A percentile compares a stretch with the other conserved stretches of the same genome.
These are phyloP conservation scores for Ictidomys tridecemlineatus DNA, from an alignment of 2,113 vertebrate genomes.

Conservation along the genomic window DNA sequence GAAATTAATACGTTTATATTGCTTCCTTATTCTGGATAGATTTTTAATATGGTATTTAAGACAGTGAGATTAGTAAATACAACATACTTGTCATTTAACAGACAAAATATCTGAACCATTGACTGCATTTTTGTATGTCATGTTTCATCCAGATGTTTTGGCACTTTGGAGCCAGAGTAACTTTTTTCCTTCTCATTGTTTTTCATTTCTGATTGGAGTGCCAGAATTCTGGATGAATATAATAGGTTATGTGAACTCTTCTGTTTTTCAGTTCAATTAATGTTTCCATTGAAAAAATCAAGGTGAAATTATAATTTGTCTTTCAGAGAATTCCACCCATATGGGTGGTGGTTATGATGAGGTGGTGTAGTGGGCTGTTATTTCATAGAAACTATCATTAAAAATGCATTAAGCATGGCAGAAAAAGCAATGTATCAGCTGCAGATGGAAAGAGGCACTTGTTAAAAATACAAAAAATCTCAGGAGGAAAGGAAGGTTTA, in stretches of 20 bases:
- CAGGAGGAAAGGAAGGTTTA: background rate
- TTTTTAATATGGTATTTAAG: conserved; percentile 20
- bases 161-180: background rate
- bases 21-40: background rate
- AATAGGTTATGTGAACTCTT: conserved; percentile 55
- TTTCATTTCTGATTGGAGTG: conserved; percentile 61
- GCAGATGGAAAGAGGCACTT: conserved; percentile 9
- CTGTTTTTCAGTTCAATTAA: conserved; percentile 49
- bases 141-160: conserved; percentile 60
- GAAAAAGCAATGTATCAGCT: background rate
- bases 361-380: background rate
- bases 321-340: background rate
- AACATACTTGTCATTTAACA: conserved; percentile 8
- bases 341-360: background rate
- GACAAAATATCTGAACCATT: conserved; percentile 20
- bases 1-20: conserved; percentile 21
- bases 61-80: background rate
- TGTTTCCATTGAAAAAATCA: conserved; percentile 52
- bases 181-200: background rate
- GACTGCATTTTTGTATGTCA: conserved; percentile 14
- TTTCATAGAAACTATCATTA: background rate
- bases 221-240: conserved; percentile 44
- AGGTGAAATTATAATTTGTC: conserved; percentile 8
- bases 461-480: conserved; percentile 55
- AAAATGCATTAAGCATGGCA: background rate